Conservation (phyloP, 2,113 vertebrate species). For the Platysternon megacephalum region DNA sequence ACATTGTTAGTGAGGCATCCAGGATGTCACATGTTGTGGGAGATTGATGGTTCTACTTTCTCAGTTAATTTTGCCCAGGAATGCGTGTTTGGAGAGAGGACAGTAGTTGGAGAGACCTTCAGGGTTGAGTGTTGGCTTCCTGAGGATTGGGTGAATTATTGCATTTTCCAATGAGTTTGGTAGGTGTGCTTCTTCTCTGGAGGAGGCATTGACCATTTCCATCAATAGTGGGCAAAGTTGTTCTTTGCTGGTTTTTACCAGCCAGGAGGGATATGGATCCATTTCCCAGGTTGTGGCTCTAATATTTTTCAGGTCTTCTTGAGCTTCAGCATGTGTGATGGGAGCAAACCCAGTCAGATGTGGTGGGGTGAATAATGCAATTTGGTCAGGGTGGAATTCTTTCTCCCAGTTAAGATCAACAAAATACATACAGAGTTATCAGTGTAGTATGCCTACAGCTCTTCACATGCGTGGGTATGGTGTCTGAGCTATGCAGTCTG, state of each 20-base stretch:
- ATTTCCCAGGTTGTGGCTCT: background rate
- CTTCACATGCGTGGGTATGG: background rate
- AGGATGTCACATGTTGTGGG: background rate
- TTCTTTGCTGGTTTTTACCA: background rate
- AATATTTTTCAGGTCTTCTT: background rate
- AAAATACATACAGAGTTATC: too few relatives aligned
- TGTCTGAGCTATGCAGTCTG: background rate
- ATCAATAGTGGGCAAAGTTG: background rate
- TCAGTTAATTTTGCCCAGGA: background rate
- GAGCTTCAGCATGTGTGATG: background rate
- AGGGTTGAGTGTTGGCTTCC: background rate
- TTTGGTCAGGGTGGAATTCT: background rate
- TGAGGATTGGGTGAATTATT: background rate
- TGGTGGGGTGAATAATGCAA: background rate
- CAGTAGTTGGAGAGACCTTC: background rate
- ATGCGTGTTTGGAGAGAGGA: background rate
- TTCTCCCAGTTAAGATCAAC: background rate
- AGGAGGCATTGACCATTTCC: background rate
- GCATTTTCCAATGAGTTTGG: background rate
- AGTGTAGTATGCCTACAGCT: background rate
- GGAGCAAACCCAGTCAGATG: background rate
- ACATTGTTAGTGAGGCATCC: background rate
- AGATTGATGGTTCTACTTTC: background rate
- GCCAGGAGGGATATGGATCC: background rate
- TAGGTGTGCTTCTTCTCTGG: background rate